phyloP scores from a whole-genome alignment of 53 echinoderm and acorn worm genomes.

The Crossaster papposus region DNA sequence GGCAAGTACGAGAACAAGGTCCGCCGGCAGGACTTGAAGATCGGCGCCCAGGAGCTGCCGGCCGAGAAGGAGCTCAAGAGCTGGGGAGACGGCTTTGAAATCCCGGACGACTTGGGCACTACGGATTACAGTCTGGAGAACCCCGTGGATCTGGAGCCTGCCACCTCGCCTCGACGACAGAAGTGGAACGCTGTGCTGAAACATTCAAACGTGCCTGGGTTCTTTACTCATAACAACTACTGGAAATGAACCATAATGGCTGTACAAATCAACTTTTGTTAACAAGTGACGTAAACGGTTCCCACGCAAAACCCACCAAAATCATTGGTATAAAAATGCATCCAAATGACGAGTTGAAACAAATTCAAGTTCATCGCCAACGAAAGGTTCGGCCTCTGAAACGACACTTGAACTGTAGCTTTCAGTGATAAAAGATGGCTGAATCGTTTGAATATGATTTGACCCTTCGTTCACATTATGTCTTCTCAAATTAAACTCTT shows the following conservation, averaged over 20 bases:
- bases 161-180: conserved; percentile 38
- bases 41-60: conserved; percentile 73
- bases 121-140: conserved; percentile 60
- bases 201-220: conserved; percentile 86
- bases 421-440: neutral
- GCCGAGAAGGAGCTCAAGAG: conserved; percentile 78
- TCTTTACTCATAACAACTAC: conserved; percentile 84
- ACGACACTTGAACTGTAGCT: neutral
- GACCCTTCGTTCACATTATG: conserved; percentile 6
- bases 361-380: neutral
- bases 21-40: conserved; percentile 68
- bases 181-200: conserved; percentile 89
- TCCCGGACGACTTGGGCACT: conserved; percentile 70
- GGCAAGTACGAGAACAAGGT: conserved; percentile 90
- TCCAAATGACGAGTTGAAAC: neutral
- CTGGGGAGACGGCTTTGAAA: conserved; percentile 85
- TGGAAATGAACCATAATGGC: conserved; percentile 56
- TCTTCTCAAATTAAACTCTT: neutral
- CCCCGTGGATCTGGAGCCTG: neutral
- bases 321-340: neutral
- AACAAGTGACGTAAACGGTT: neutral
- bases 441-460: conserved; percentile 15
- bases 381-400: neutral
- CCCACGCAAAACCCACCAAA: neutral
- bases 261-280: neutral